Base-by-base conservation (phyloP, 2,113 vertebrate species). In the Hyperoodon ampullatus region DNA sequence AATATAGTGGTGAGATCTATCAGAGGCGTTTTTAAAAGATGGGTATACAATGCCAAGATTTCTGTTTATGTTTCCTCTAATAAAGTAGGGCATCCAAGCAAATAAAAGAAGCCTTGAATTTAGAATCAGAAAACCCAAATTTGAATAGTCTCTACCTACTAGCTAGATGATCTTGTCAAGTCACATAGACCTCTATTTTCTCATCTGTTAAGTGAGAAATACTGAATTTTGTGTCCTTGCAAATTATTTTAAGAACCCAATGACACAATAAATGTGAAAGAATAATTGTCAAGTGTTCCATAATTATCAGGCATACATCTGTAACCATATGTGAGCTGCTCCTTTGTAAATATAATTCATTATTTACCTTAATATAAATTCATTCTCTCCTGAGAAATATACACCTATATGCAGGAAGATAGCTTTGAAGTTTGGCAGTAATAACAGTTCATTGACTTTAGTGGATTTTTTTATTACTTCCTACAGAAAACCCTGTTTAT, bases 181-280 rank as follows among this genome's bases (percentile, higher is more conserved):
- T 77, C 95, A 61, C 7, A 47, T 39, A 44, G 72, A 53, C 71
- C 66, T 92, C 84, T 92, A 10, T 94, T 89, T 82, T 26, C 47
- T 90, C 55, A 68, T 92, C 44, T 91, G 19, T 90, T 47, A 96
- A 96, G 63, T 90, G 61, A 72, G 28, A 96, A 77, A 78, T 23
- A 65, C 19, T 26, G 18, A 55, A 92, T 94, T 77, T 77, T 92
- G 15, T 50, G 75, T 86, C 33, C 55, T 71, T 33, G 63, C 12
- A 77, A 89, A 94, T 68, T 90, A 61, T 87, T 88, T 90, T 74
- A 93, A 77, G n/a, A 93, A 72, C 8, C 3, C 35, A 74, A 8
- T 84, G 21, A 89, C 15, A 74, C 42, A 92, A 92, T 65, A 94
- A 87, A 93, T 65, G n/a, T 55, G 24, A 94, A 72, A 70, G 2